Evolutionary conservation across 2,888 invertebrate species (phyloP).

Genomic region (Trissolcus brochymenae): DNA sequence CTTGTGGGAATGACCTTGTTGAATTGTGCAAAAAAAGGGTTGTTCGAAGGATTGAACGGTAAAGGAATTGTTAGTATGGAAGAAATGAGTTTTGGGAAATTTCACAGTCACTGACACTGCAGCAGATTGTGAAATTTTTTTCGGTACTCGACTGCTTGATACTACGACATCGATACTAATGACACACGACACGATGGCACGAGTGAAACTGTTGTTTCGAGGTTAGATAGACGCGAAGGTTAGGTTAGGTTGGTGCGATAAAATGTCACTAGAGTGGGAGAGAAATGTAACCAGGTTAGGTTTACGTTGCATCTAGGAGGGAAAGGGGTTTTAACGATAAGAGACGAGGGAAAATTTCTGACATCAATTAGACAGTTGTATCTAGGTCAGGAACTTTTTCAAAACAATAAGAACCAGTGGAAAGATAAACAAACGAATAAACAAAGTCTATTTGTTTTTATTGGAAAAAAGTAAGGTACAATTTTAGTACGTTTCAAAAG

Average conservation of each 20-base stretch:
- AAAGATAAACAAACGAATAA: no score
- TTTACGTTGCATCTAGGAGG: no score
- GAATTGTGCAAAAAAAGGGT: not conserved
- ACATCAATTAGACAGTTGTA: no score
- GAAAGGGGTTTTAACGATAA: no score
- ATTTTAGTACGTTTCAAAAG: no score
- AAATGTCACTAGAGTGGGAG: not conserved
- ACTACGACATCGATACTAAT: conserved; percentile 18
- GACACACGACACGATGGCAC: conserved; percentile 7
- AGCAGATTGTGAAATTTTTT: conserved; percentile 72
- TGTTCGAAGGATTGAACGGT: not conserved
- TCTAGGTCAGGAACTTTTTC: no score
- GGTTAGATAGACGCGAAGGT: not conserved
- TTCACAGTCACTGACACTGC: conserved; percentile 76
- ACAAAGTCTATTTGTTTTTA: no score
- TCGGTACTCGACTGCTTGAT: not conserved
- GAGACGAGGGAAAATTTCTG: no score
- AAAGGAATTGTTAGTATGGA: conserved; percentile 12
- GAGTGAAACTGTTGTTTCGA: conserved; percentile 5
- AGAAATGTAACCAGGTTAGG: no score
- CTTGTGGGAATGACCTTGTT: conserved; percentile 35
- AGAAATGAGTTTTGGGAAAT: conserved; percentile 25
- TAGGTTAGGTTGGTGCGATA: not conserved
- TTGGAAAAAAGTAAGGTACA: no score
- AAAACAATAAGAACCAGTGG: no score